Evolutionary conservation across 2,888 invertebrate genomes (phyloP), one percentile per base, ranked within the genome.

Genomic region (Unio delphinus): DNA sequence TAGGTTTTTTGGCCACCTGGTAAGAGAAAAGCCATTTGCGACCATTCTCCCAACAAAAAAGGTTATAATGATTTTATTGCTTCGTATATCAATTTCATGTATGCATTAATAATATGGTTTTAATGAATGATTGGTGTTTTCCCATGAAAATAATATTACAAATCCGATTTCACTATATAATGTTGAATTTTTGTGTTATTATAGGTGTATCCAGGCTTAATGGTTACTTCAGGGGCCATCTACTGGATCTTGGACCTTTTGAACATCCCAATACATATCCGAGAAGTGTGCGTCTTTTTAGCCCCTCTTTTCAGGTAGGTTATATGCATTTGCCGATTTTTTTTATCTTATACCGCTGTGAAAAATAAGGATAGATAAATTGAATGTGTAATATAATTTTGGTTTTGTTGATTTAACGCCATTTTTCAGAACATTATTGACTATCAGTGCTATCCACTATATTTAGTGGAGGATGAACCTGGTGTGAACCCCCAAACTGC

Each of bases 171-270:
- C 34, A n/a, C 15, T 15, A 45, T 23, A 23, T 23, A 23, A 23
- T 45, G 0, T 59, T 55, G 11, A 61, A 54, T n/a, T 30, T 57
- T 62, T 64, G n/a, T 70, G 67, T 65, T 68, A n/a, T 83, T 85
- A 15, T 81, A 92, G 92, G 91, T 99, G 58, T 99, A 99, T 90
- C 99, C 99, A 30, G 99, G 99, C 58, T 92, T 99, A 74, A 99
- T 99, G 99, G 94, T 99, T 76, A 99, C 99, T 56, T 99, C 99
- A 15, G 99, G 99, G 23, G 93, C 95, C 58, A 98, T 99, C 87
- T 98, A 99, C 89, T 97, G 97, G 91, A 90, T 98, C 68, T 92
- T 99, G 68, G 96, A 96, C 89, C 91, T 95, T 64, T 91, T 99
- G 64, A 95, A 99, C 91, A 98, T 99, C 90, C 97, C 99, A 76